A percentile compares a stretch with the other conserved stretches of the same genome.
Conservation (phyloP, 2,113 vertebrate species). For the Dasyprocta punctata region DNA sequence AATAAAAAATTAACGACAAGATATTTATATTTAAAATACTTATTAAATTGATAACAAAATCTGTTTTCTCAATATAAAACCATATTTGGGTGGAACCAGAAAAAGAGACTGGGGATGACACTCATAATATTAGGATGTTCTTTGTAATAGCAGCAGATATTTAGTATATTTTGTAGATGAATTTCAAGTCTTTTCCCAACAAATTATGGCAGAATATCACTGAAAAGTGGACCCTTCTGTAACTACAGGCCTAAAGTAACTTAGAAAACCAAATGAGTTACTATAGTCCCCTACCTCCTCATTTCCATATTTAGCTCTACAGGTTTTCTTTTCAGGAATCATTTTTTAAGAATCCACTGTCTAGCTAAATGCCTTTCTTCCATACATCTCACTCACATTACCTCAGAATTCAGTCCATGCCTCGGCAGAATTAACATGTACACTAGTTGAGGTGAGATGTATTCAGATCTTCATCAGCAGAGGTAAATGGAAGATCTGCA, state of each 20-base stretch:
- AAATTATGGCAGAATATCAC: neutral
- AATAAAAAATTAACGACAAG: constrained; percentile 27
- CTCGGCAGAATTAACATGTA: neutral
- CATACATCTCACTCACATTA: neutral
- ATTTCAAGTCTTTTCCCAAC: constrained; percentile 11
- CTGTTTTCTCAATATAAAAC: constrained; percentile 7
- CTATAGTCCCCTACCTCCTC: neutral
- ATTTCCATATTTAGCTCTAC: neutral
- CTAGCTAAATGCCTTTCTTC: constrained; percentile 22
- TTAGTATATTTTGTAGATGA: constrained; percentile 7
- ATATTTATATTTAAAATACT: neutral
- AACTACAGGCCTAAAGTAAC: neutral
- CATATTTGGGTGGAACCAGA: neutral
- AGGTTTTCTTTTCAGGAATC: constrained; percentile 13
- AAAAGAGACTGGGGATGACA: neutral
- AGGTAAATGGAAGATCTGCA: neutral
- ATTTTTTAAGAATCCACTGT: constrained; percentile 23
- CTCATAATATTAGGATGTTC: neutral
- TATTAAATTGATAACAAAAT: neutral
- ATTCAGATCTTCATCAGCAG: neutral
- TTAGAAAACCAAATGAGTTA: constrained; percentile 49
- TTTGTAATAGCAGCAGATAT: neutral
- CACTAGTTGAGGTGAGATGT: neutral
- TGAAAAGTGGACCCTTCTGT: constrained; percentile 9
- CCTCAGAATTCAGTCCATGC: neutral